Conservation (phyloP, 2,797 vertebrate genomes). For the Epinephelus malabaricus region DNA sequence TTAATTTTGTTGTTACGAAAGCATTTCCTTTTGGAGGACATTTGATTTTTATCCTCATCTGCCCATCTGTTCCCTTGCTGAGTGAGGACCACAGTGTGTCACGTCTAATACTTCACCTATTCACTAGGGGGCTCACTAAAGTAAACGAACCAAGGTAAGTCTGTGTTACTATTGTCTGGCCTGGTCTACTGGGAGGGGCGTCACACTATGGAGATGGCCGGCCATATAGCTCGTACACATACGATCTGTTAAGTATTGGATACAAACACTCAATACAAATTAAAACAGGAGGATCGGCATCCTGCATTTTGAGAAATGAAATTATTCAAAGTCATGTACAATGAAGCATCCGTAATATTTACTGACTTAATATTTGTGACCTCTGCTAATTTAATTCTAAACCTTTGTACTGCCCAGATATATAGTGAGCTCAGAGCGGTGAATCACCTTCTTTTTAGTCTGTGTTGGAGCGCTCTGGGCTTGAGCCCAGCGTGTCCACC, state of each 20-base stretch:
- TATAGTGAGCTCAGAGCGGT: slow-evolving; percentile 85
- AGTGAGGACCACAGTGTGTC: no score
- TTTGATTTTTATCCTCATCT: no score
- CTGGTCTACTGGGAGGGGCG: no score
- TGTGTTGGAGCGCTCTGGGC: slow-evolving; percentile 58
- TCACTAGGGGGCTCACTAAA: no score
- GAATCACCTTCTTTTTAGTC: slow-evolving; percentile 64
- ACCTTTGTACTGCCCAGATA: slow-evolving; percentile 81
- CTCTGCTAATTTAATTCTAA: slow-evolving; percentile 42
- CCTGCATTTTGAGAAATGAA: background rate
- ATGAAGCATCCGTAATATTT: background rate
- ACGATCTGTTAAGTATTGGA: background rate
- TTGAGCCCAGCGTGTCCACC: slow-evolving; percentile 83
- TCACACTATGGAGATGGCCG: background rate
- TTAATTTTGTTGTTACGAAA: no score
- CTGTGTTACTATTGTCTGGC: no score
- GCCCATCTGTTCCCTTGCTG: no score
- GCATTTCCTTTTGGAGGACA: no score
- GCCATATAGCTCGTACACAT: no score
- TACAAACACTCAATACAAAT: background rate
- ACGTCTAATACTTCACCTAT: no score
- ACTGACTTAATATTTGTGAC: background rate
- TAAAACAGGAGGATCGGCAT: background rate
- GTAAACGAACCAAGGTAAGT: no score
- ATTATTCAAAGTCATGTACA: no score